Base-by-base conservation (phyloP, 2,113 vertebrate genomes). In the Ameiurus melas region DNA sequence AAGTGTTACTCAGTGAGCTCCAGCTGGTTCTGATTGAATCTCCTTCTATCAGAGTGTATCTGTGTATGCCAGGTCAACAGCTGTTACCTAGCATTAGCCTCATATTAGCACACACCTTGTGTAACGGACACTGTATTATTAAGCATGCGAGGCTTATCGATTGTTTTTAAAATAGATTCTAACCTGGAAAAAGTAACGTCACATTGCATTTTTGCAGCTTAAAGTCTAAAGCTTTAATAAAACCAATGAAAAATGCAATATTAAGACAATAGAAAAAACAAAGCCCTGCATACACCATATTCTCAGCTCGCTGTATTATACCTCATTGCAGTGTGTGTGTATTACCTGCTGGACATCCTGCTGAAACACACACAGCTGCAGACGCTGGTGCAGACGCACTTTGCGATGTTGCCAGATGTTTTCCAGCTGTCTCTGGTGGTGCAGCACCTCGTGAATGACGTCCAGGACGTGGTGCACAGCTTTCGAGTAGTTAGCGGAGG, bases 351-450 rank as follows among this genome's bases (percentile, higher is more conserved):
- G 98, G 77, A 99, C 98, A 0, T 99, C 98, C 92, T 99, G 98
- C 70, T 99, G 98, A 94, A 99, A 99, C 58, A 99, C 98, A 0
- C 98, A 99, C 0, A 99, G 97, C 93, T 99, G 98, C 91, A 99
- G 95, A 8, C 98, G 94, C 91, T 99, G 98, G 92, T 99, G 98
- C 39, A 99, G 95, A n/a, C 98, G 97, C 70, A 99, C 97, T 91
- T 99, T 99, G 33, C 98, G 98, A 92, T 99, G 98, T 90, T 99
- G 98, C 98, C 98, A 99, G 92, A 99, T 99, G 93, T 99, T 99
- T 86, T 99, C 98, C 77, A 99, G 95, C 91, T 99, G 98, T 85
- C 98, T 95, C 93, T 99, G 98, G 93, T 99, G 98, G 91, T 99
- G 98, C 90, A 99, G 94, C 22, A 99, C 98, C 90, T 99, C 98